Percentiles rank a stretch among this genome's conserved stretches.
Conservation (phyloP, 23 tunicate species). For the Ascidia mentula region DNA sequence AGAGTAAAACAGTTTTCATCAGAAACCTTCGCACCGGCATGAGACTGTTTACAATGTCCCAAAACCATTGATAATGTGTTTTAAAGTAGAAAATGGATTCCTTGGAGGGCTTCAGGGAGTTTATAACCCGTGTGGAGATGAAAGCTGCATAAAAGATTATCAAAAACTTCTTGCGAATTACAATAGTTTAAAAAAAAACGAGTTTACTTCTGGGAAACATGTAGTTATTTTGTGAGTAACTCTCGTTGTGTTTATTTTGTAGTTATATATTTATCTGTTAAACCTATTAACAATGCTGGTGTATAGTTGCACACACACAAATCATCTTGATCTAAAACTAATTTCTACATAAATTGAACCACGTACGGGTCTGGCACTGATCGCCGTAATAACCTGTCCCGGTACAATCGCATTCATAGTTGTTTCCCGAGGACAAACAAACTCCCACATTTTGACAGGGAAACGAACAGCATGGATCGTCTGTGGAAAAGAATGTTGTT, state of each 20-base stretch:
- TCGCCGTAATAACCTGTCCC: constrained; percentile 65
- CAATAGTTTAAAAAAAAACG: no score
- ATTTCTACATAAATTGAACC: no score
- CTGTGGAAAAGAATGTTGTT: no score
- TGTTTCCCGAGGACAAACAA: constrained; percentile 35
- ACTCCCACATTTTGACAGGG: constrained; percentile 66
- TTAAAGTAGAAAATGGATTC: constrained; percentile 27
- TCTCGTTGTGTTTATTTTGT: no score
- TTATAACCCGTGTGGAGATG: constrained; percentile 33
- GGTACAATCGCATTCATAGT: constrained; percentile 68
- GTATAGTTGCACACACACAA: no score
- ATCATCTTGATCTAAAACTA: no score
- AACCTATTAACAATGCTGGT: no score
- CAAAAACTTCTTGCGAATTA: no score
- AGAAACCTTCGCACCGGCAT: constrained; percentile 13
- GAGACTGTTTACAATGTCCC: constrained; percentile 55
- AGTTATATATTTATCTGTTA: no score
- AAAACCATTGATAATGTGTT: constrained; percentile 24
- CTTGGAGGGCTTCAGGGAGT: constrained; percentile 46
- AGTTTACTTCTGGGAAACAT: no score
- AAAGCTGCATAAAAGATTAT: constrained; percentile 48
- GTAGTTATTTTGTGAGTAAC: no score
- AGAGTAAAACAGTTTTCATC: constrained; percentile 37
- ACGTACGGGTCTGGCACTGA: constrained; percentile 69
- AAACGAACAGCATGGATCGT: constrained; percentile 76